Conservation (phyloP, 2,888 invertebrate species). For the Erebia palarica region DNA sequence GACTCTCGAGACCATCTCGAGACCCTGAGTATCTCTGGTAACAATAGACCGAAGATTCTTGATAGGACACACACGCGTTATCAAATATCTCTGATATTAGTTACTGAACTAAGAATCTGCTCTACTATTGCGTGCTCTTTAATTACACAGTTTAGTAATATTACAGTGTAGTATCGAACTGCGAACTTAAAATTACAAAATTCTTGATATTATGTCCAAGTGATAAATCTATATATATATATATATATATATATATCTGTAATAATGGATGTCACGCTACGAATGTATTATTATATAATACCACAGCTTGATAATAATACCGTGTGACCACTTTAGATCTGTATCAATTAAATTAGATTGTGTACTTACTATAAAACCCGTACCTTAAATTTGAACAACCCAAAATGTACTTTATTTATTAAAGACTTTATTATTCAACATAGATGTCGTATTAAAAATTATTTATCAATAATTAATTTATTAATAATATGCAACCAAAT, state of each 20-base stretch:
- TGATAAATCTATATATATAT: no score
- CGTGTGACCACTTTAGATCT: no score
- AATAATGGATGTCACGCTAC: conserved; percentile 42
- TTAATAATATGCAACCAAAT: no score
- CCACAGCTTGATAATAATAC: background rate
- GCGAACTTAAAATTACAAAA: no score
- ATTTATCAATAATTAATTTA: no score
- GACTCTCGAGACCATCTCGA: background rate
- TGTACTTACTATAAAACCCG: no score
- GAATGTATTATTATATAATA: conserved; percentile 24
- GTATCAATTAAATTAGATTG: no score
- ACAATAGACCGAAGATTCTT: conserved; percentile 53
- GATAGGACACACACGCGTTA: conserved; percentile 53
- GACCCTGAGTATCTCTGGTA: conserved; percentile 24
- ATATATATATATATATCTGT: conserved; percentile 53
- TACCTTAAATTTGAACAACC: no score
- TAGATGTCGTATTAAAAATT: no score
- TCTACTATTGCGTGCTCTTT: conserved; percentile 11
- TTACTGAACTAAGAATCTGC: conserved; percentile 45
- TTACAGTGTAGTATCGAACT: no score
- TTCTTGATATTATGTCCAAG: conserved; percentile 48
- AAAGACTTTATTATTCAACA: no score
- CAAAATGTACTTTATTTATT: no score
- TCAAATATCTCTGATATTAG: conserved; percentile 53
- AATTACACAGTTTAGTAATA: background rate